Evolutionary conservation across 2,888 invertebrate genomes (phyloP), one percentile per base, ranked within the genome.

Genomic region (Aphodius sticticus): DNA sequence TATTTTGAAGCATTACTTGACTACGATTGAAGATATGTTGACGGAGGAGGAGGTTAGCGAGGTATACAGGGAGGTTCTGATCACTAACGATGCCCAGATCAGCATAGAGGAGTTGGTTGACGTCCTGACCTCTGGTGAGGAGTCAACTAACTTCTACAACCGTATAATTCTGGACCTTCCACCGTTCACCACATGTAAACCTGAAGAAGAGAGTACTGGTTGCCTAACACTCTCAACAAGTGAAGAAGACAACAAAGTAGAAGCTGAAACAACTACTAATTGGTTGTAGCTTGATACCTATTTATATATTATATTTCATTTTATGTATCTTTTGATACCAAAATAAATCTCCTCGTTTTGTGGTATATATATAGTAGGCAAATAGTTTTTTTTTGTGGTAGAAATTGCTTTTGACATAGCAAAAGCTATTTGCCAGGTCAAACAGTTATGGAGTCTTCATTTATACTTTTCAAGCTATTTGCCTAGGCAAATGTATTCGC

Each of bases 1-100:
- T 35, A 35, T 26, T n/a, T 74, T 74, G 36, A 74, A 74, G 36
- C 14, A 36, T n/a, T 74, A 74, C n/a, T 74, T 74, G 74, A 74
- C 74, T n/a, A 74, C 74, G 2, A 74, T 74, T 15, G 35, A 74
- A 37, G 74, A 74, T 74, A n/a, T 36, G n/a, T 35, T 74, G n/a
- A 35, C 16, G 6, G 74, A 74, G 14, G 35, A 74, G 12, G 74
- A 74, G 36, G 74, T 74, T 0, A 74, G 6, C 74, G 74, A 74
- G 37, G n/a, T 74, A 6, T 74, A 74, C 35, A 35, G 74, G 9
- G 74, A 74, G 37, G n/a, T 74, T 12, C 9, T 26, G 26, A 74
- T 74, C 1, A 74, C 16, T 15, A 37, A 74, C 35, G 74, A 74
- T 35, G 74, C 12, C 7, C n/a, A 74, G n/a, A 74, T 74, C 35